Evolutionary conservation across 2,797 vertebrate species (phyloP), one percentile per base, ranked within the genome.

Genomic region (Anas acuta): DNA sequence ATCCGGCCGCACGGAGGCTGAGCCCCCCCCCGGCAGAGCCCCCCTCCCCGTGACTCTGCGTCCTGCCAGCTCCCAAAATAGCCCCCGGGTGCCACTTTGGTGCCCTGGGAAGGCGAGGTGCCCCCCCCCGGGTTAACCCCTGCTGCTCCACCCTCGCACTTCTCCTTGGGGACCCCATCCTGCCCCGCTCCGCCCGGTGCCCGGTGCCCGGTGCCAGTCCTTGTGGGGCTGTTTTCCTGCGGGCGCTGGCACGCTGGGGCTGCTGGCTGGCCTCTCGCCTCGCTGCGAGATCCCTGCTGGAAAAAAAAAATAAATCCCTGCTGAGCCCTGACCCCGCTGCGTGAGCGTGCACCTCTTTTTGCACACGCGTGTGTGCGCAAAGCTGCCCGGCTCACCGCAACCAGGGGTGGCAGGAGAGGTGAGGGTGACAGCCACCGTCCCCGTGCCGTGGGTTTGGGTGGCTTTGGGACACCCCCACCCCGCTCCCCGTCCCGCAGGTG

Each of bases 401-500:
- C 43, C 39, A 3, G 10, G 10, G 4, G 1, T 67, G 67, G n/a
- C 75, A 76, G 71, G 60, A 87, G 56, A 82, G 45, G 32, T 28
- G 39, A 9, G 0, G 85, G 75, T 65, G 71, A 74, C 84, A 8
- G 30, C 70, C 45, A 17, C 53, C 17, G 28, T 32, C 26, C 12
- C 30, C 28, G 6, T 15, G 6, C 53, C 17, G 35, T 19, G 66
- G 43, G 39, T 2, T 2, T 1, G 28, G 61, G 56, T 2, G 6
- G 45, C 16, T 2, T 4, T 1, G 2, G 66, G 45, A 28, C 45
- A 54, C 28, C 58, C 35, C 26, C 32, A 58, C 51, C 62, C 51
- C 37, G 33, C 53, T 75, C 66, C 64, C 85, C 0, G 0, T 69
- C 26, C 94, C 87, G 19, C 91, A 98, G 98, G 85, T 96, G 86